Evolutionary conservation across 2,888 invertebrate species (phyloP), one percentile per base, ranked within the genome.

Genomic region (Agonum fuliginosum): DNA sequence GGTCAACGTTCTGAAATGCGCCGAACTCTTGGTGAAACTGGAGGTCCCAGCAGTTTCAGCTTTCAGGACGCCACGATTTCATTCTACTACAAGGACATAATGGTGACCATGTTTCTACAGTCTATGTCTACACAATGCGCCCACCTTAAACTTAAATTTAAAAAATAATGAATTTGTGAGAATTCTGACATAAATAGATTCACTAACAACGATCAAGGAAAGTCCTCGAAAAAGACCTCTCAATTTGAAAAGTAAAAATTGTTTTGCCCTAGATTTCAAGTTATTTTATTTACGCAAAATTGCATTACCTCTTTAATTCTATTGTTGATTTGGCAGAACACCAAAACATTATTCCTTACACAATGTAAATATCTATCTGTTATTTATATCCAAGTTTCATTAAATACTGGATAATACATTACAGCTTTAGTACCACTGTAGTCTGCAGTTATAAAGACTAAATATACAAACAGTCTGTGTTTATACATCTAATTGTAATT

Each of bases 271-370:
- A 62, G 30, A 30, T 62, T 62, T 62, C 6, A 12, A 17, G 58
- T 62, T 62, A 62, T 27, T 27, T 62, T 62, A 62, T 62, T 62
- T 62, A 62, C 58, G n/a, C 58, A 62, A 62, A 62, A 34, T 30
- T 62, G 58, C 34, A 62, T 30, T 62, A 62, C 30, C 30, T 62
- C 58, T 62, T 30, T 5, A 62, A 62, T 62, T 62, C 58, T 62
- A 34, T 62, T 62, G 58, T 62, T 62, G 58, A 62, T 30, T 34
- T 62, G 58, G 58, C 58, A 62, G 3, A 62, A 30, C 6, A 62
- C 34, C 58, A 62, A 30, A 62, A 62, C 27, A 30, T 30, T 62
- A 62, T 62, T 62, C 58, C 58, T 62, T 62, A 62, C 58, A 62
- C 58, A 62, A 62, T 62, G 58, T 62, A 62, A 62, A 62, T 62